A percentile compares a stretch with the other conserved stretches of the same genome.
Evolutionary conservation across 2,888 invertebrate species (phyloP).

Genomic region (Fragum whitleyi): DNA sequence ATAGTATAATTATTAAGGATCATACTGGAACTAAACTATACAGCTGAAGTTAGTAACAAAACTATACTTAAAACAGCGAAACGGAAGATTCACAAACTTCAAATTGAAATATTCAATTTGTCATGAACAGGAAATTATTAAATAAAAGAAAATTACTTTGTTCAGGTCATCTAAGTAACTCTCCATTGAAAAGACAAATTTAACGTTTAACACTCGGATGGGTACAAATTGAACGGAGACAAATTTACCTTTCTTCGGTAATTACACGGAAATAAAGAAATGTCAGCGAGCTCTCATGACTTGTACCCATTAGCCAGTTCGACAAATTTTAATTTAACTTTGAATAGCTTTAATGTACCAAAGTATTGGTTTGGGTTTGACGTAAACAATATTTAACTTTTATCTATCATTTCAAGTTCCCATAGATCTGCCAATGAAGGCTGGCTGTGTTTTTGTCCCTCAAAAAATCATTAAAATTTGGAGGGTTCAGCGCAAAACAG

Average conservation of each 20-base stretch:
- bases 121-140: too few species aligned
- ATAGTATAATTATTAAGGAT: too few species aligned
- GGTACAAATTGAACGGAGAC: neutral
- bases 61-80: too few species aligned
- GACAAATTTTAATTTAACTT: neutral
- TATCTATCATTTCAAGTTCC: too few species aligned
- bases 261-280: slow-evolving; percentile 4
- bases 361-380: neutral
- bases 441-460: too few species aligned
- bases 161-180: slow-evolving; percentile 14
- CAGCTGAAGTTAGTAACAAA: too few species aligned
- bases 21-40: too few species aligned
- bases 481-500: too few species aligned
- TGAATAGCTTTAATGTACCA: slow-evolving; percentile 1
- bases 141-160: neutral
- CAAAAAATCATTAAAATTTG: too few species aligned
- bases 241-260: neutral
- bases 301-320: neutral
- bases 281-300: slow-evolving; percentile 1
- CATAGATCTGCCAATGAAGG: too few species aligned
- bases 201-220: slow-evolving; percentile 2
- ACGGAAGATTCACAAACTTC: too few species aligned
- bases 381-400: neutral
- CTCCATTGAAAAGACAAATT: slow-evolving; percentile 2
- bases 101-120: too few species aligned